Conservation (phyloP, 53 echinoderm and acorn worm genomes). For the Holothuria scabra region DNA sequence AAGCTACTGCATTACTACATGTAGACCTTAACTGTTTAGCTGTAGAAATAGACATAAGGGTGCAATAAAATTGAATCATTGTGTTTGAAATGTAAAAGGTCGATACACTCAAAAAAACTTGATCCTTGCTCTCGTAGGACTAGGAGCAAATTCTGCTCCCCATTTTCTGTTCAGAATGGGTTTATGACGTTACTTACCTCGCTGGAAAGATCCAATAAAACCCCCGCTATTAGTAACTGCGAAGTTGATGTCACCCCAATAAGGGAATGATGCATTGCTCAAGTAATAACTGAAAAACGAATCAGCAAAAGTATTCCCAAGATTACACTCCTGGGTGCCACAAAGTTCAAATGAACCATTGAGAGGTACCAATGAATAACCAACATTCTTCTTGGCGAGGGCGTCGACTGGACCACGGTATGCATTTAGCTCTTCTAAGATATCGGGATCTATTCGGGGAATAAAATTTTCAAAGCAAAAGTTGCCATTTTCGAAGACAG, state of each 20-base stretch:
- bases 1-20: no score
- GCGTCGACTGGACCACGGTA: constrained; percentile 22
- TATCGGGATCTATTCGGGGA: neutral
- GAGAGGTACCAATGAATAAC: constrained; percentile 29
- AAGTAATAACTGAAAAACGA: constrained; percentile 18
- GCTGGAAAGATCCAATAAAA: constrained; percentile 3
- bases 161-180: no score
- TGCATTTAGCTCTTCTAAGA: neutral
- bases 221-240: constrained; percentile 38
- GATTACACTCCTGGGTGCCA: constrained; percentile 28
- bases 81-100: no score
- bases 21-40: no score
- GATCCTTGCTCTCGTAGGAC: no score
- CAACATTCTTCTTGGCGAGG: neutral
- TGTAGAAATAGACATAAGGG: no score
- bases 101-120: no score
- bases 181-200: constrained; percentile 5
- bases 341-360: constrained; percentile 27
- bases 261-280: neutral
- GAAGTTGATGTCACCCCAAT: constrained; percentile 29
- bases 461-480: no score
- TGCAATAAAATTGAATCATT: no score
- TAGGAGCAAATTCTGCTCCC: no score
- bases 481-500: no score
- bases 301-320: constrained; percentile 43